Evolutionary conservation across 92 coral and sea anemone species (phyloP), one percentile per base, ranked within the genome.

Genomic region (Micromussa lordhowensis): DNA sequence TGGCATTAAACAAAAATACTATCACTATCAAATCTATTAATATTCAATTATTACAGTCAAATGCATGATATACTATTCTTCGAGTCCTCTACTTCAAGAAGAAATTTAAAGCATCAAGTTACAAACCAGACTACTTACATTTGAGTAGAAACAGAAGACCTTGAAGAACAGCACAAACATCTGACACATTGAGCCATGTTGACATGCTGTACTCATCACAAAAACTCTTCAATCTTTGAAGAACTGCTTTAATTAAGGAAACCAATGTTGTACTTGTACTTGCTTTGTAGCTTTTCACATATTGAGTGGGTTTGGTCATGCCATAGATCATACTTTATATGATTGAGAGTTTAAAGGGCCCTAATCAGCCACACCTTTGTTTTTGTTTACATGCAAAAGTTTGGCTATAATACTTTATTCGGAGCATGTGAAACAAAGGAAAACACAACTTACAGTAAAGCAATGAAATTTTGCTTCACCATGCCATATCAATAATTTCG

Each of bases 101-200:
- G 31, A 30, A 15, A 55, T 15, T 68, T 1, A 68, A 68, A 68
- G 30, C 32, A 13, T 68, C 36, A 28, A 14, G 10, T 32, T 13
- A 15, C 35, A 15, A 71, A 30, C 34, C 18, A 30, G 49, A 73
- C 21, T 72, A 16, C 24, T 72, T 31, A 73, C 2, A 11, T 10
- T 66, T 35, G 14, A 73, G 26, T 12, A 30, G 28, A 9, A 34
- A 28, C 30, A 19, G 35, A 53, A 28, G 69, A 18, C 34, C 57
- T 31, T 55, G 34, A 32, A 28, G 40, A 78, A 53, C n/a, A 48
- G 15, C 61, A 49, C 17, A 53, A 54, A 78, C 53, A 26, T 30
- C 36, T 8, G 24, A 78, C 53, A 66, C 15, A 26, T 30, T 55
- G 35, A 53, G 82, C 66, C 57, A 79, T 79, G 82, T 79, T 79